These are phyloP conservation scores for Sardinella longiceps DNA, from an alignment of 2,797 vertebrate genomes.

Conservation along the genomic window DNA sequence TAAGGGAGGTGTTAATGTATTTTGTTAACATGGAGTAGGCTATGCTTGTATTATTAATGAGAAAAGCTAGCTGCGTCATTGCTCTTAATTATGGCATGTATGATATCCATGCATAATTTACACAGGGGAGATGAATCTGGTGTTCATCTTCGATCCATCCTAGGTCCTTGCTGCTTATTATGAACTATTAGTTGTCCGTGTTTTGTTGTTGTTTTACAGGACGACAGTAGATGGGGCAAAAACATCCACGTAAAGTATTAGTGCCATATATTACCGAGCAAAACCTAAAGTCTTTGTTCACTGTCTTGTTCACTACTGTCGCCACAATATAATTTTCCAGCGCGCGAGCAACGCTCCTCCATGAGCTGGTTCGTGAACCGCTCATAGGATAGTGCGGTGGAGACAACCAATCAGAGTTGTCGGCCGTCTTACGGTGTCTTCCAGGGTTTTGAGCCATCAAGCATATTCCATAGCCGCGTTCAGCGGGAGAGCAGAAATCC, in stretches of 20 bases:
- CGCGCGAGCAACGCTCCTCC: neutral
- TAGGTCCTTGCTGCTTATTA: neutral
- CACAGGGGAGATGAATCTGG: neutral
- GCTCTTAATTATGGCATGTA: constrained; percentile 4
- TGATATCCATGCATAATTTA: constrained; percentile 20
- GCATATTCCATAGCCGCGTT: constrained; percentile 49
- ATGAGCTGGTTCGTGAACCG: neutral
- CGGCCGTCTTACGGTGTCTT: constrained; percentile 69
- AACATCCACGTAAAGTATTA: neutral
- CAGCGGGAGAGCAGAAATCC: constrained; percentile 51
- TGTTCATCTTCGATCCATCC: neutral
- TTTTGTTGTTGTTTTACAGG: neutral
- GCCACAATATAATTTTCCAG: neutral
- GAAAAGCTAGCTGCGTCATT: neutral
- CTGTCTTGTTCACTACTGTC: neutral
- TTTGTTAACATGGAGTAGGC: neutral
- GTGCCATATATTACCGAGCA: neutral
- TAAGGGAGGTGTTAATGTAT: neutral
- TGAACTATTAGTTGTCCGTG: neutral
- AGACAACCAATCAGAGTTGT: constrained; percentile 71
- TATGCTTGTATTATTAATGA: constrained; percentile 2
- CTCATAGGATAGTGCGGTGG: constrained; percentile 3
- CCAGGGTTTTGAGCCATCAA: constrained; percentile 41
- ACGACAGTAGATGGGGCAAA: neutral
- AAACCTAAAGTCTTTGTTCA: neutral